Base-by-base conservation (phyloP, 1,140 invertebrate genomes). In the Sycophila sp. region DNA sequence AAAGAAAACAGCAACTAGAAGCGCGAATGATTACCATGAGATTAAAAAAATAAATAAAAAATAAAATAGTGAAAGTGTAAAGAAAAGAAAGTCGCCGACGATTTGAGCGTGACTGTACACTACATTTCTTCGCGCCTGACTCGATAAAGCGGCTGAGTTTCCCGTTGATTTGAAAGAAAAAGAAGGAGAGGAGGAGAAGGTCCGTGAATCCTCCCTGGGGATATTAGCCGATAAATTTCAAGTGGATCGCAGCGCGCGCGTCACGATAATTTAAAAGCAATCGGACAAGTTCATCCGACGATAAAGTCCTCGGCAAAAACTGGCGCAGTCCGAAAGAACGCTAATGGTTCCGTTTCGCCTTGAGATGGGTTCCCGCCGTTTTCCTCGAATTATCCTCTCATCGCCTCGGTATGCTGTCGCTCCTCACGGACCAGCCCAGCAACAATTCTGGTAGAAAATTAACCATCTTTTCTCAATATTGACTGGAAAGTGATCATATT, bases 261-360 rank as follows among this genome's bases (percentile, higher is more conserved):
- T 38, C 19, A n/a, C 24, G 56, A 45, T 68, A 68, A 68, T 68
- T 68, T 51, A 68, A 60, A 68, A 49, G 66, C 56, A 59, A 68
- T 67, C 40, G 53, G 53, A 67, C 51, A 67, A 67, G 53, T 58
- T 67, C 65, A 67, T 67, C 40, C 53, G 24, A 67, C 28, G 65
- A 67, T 67, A 67, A 67, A 67, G 55, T 58, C 30, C 47, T 58
- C 26, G 22, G 36, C 22, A 53, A 55, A 65, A 65, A 55, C 32
- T 19, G 30, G 5, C 11, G 51, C 5, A 13, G 17, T n/a, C 24
- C 19, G 2, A 62, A 55, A 28, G 17, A 36, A 26, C 45, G 49
- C 60, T 19, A 68, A 76, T 60, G 56, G 67, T 45, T 56, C 49
- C 30, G n/a, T n/a, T n/a, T n/a, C n/a, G n/a, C n/a, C n/a, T n/a